Conservation (phyloP, 2,797 vertebrate species). For the Fundulus diaphanus region DNA sequence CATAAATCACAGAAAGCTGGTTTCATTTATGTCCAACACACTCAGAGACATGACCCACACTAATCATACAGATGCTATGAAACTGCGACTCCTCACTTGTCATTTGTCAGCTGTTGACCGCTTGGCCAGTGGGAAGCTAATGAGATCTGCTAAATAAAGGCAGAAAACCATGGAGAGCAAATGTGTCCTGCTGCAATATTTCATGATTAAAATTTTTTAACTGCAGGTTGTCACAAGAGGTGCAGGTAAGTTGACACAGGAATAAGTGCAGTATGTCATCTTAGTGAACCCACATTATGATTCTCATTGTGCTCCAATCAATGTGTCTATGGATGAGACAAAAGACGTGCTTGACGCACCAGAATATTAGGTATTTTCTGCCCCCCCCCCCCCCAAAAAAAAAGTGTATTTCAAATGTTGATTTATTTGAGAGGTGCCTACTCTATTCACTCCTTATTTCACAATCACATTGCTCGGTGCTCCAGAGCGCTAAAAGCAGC, state of each 20-base stretch:
- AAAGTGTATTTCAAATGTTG: conserved; percentile 29
- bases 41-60: conserved; percentile 18
- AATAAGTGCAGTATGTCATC: conserved; percentile 5
- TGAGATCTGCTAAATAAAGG: conserved; percentile 30
- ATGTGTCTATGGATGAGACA: conserved; percentile 18
- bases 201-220: conserved; percentile 23
- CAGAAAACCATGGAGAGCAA: conserved; percentile 1
- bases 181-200: conserved; percentile 12
- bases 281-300: conserved; percentile 10
- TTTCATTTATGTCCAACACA: conserved; percentile 21
- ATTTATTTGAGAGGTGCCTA: conserved; percentile 54
- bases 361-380: conserved; percentile 34
- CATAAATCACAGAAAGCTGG: conserved; percentile 33
- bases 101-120: conserved; percentile 31
- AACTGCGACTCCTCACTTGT: conserved; percentile 38
- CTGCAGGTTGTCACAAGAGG: conserved; percentile 28
- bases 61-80: conserved; percentile 47
- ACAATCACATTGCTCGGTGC: conserved; percentile 66
- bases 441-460: conserved; percentile 43
- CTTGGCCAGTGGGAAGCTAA: conserved; percentile 39
- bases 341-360: conserved; percentile 27
- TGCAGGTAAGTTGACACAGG: conserved; percentile 51
- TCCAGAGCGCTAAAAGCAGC: conserved; percentile 74
- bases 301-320: conserved; percentile 14
- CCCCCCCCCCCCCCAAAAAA: conserved; percentile 15